Evolutionary conservation across 2,888 invertebrate genomes (phyloP), one percentile per base, ranked within the genome.

Genomic region (Tiliacea citrago): DNA sequence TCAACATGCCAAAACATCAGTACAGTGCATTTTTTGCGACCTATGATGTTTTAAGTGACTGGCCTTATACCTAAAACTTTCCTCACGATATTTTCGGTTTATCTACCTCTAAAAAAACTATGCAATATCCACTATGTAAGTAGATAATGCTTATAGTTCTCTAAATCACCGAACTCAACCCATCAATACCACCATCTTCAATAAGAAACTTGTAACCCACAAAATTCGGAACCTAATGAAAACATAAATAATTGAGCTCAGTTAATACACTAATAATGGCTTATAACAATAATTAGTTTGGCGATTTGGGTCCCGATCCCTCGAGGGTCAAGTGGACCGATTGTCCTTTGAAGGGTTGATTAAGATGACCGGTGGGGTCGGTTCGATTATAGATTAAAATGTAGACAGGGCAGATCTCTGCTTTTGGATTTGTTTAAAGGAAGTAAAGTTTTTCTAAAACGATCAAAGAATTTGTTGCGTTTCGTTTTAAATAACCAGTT

Each of bases 311-410:
- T 84, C 84, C 75, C 88, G 75, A 89, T 89, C 91, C 93, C 92
- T 42, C 84, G 57, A 90, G 94, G 95, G 95, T 95, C 94, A 94
- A 94, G 93, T 90, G 90, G 91, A 91, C 91, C 95, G 95, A 95
- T 95, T 94, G 96, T 94, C 95, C 95, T 95, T 94, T 94, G 94
- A 94, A 93, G 95, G 96, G 95, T 94, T 95, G 95, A 95, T 95
- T 95, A 95, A 96, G 96, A 96, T 95, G 95, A 93, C 95, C 95
- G 90, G 91, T 88, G 90, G 91, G 91, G 90, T 88, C 86, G 89
- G 77, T 86, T 86, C 88, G 86, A 86, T 86, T 86, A 78, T 49
- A 88, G 86, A 86, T 51, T 81, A 82, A 47, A 21, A 51, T 66
- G 24, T 16, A 73, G 88, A 86, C 24, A 18, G 29, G 60, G 58